Conservation (phyloP, 2,888 invertebrate genomes). For the Carcina quercana region DNA sequence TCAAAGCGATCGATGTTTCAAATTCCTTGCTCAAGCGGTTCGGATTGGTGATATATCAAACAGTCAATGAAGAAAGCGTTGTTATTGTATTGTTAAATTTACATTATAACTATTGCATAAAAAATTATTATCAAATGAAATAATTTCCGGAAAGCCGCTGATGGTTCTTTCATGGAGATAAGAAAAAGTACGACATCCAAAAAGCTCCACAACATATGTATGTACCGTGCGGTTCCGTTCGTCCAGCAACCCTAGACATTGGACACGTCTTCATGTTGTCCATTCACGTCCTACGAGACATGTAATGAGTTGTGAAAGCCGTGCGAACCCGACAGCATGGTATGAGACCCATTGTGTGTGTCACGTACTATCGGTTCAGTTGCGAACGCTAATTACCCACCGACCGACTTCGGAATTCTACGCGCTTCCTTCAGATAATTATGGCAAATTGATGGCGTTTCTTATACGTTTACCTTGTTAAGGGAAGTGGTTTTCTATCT, state of each 20-base stretch:
- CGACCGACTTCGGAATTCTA: conserved; percentile 5
- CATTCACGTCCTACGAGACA: conserved; percentile 43
- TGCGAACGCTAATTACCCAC: conserved; percentile 23
- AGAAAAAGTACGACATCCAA: too few species aligned
- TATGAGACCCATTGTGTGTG: conserved; percentile 43
- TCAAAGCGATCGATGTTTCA: too few species aligned
- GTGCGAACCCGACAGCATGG: conserved; percentile 46
- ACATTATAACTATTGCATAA: too few species aligned
- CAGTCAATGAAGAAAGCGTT: too few species aligned
- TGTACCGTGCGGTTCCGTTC: too few species aligned
- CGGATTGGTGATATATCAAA: too few species aligned
- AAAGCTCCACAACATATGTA: background rate
- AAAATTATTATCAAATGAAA: too few species aligned
- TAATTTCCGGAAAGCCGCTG: too few species aligned
- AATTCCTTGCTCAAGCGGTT: too few species aligned
- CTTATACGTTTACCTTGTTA: conserved; percentile 7
- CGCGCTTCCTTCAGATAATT: conserved; percentile 15
- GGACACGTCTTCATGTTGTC: conserved; percentile 24
- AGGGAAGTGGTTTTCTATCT: conserved; percentile 5
- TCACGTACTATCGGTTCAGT: conserved; percentile 46
- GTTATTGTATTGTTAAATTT: too few species aligned
- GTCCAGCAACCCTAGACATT: conserved; percentile 2
- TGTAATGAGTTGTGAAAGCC: conserved; percentile 59
- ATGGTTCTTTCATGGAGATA: too few species aligned
- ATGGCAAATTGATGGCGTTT: conserved; percentile 18